Evolutionary conservation across 2,888 invertebrate genomes (phyloP).

Genomic region (Yponomeuta evonymella): DNA sequence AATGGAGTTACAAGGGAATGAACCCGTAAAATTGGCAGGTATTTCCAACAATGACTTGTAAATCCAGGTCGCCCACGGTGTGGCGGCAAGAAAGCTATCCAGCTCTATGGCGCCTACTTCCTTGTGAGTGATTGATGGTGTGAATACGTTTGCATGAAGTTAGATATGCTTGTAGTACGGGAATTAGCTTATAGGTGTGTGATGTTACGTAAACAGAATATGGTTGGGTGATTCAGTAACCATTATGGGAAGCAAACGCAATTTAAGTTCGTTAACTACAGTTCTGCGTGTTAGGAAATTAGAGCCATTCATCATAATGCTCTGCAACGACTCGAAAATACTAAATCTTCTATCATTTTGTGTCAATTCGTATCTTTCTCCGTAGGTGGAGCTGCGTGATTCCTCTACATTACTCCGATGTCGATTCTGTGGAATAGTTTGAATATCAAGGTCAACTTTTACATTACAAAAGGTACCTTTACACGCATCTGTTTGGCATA

Average conservation of each 20-base stretch:
- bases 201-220: not conserved
- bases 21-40: constrained; percentile 21
- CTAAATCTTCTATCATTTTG: not conserved
- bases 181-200: not conserved
- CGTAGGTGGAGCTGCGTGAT: constrained; percentile 1
- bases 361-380: not conserved
- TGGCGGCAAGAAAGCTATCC: constrained; percentile 30
- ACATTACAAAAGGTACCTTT: constrained; percentile 3
- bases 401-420: not conserved
- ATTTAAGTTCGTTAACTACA: not conserved
- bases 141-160: not conserved
- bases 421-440: not conserved
- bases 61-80: constrained; percentile 35
- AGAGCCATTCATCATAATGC: not conserved
- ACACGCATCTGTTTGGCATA: constrained; percentile 1
- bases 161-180: not conserved
- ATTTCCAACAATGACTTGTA: constrained; percentile 49
- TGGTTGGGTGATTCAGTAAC: not conserved
- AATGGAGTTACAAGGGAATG: constrained; percentile 14
- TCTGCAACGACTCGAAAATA: not conserved
- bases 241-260: not conserved
- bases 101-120: not conserved
- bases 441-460: constrained; percentile 13
- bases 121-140: not conserved
- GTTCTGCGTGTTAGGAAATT: not conserved